Percentiles rank a stretch among this genome's conserved stretches.
Evolutionary conservation across 2,113 vertebrate genomes (phyloP).

Genomic region (Phalacrocorax aristotelis): DNA sequence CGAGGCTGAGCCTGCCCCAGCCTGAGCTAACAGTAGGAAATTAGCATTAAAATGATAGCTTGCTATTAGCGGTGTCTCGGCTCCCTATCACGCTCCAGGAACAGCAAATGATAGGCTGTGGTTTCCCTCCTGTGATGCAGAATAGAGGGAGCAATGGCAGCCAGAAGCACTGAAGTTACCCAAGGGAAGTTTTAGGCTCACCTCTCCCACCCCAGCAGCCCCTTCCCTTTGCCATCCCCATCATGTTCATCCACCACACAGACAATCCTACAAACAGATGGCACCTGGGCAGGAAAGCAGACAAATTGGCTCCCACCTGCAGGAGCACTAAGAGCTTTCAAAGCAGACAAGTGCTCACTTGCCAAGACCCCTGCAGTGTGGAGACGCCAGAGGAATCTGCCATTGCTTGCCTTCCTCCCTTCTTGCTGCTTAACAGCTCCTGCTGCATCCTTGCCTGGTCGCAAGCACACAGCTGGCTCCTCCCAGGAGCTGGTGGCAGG

Average conservation of each 20-base stretch:
- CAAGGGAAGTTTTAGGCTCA: background rate
- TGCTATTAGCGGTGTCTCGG: constrained; percentile 56
- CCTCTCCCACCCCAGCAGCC: background rate
- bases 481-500: background rate
- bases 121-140: constrained; percentile 46
- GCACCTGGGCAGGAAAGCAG: constrained; percentile 58
- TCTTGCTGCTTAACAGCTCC: background rate
- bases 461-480: background rate
- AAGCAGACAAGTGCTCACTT: background rate
- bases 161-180: background rate
- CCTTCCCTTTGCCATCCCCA: background rate
- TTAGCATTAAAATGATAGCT: constrained; percentile 67
- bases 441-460: background rate
- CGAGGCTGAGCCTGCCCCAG: background rate
- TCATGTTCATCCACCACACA: background rate
- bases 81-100: constrained; percentile 57
- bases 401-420: background rate
- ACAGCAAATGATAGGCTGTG: constrained; percentile 62
- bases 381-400: background rate
- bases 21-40: constrained; percentile 37
- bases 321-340: background rate
- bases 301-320: constrained; percentile 52
- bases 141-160: background rate
- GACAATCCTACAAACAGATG: background rate
- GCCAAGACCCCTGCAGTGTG: background rate